Evolutionary conservation across 2,797 vertebrate species (phyloP), one percentile per base, ranked within the genome.

Genomic region (Sarcophilus harrisii): DNA sequence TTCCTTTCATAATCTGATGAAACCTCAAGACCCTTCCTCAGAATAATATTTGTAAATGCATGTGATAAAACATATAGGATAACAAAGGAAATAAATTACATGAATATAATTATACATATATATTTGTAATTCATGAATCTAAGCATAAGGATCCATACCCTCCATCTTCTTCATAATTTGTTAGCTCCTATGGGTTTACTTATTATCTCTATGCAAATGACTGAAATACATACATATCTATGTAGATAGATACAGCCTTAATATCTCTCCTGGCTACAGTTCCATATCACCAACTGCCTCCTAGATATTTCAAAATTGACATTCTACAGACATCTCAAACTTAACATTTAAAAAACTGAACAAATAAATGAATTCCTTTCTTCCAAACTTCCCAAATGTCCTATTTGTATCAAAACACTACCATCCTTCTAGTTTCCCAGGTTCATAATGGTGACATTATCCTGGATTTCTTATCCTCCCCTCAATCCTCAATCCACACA

Each of bases 251-350:
- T 93, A 81, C 58, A 55, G 59, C 14, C 59, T 57, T 55, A 95
- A 91, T 94, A 57, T 93, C 59, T 52, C 57, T 62, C 90, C 54
- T 89, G 54, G 73, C 94, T 91, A 87, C 38, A 38, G 49, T 90
- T 73, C 58, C 29, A 8, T 30, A n/a, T 92, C 94, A 28, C 73
- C 91, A 95, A 45, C 38, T 90, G 57, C 90, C 96, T 95, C 91
- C 58, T 73, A 87, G 95, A 90, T 89, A 97, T 38, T 6, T 52
- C 14, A 0, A 32, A 24, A 58, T 0, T 58, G 81, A 28, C 90
- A 92, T 52, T 91, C 55, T 81, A 58, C 3, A 95, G 54, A 94
- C 73, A 57, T 93, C 81, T 94, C 73, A 90, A 58, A 73, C 94
- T 91, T 13, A 57, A 38, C n/a, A 38, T 14, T 66, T 66, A 66